phyloP scores from a whole-genome alignment of 2,888 invertebrate genomes.

The Eupithecia vulgata region DNA sequence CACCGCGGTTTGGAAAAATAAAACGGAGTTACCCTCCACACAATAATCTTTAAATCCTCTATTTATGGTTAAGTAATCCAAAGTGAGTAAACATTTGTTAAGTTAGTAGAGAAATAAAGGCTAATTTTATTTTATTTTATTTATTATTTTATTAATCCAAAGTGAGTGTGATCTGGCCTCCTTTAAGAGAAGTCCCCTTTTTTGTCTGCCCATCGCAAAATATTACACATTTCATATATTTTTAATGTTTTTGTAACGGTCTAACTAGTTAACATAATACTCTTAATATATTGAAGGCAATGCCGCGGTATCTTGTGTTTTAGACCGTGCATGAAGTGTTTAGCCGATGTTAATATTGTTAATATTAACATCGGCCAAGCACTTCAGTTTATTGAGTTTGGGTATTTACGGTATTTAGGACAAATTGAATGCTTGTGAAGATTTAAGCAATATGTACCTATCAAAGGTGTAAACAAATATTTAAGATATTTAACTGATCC shows the following conservation, averaged over 20 bases:
- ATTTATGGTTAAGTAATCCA: not conserved
- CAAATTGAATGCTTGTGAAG: too few species aligned
- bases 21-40: too few species aligned
- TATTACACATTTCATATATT: not conserved
- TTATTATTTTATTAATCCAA: too few species aligned
- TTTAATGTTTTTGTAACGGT: not conserved
- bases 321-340: not conserved
- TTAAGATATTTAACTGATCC: not conserved
- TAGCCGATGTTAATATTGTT: slow-evolving; percentile 4
- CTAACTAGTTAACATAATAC: not conserved
- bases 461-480: not conserved
- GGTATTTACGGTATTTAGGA: not conserved
- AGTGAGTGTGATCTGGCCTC: not conserved
- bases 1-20: too few species aligned
- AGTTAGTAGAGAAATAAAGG: too few species aligned
- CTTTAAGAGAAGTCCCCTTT: not conserved
- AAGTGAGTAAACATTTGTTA: too few species aligned
- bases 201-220: not conserved
- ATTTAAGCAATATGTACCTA: not conserved
- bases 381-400: not conserved
- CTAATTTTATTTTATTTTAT: too few species aligned
- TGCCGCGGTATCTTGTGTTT: not conserved
- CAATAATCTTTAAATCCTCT: too few species aligned
- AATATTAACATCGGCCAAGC: too few species aligned
- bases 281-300: not conserved